Conservation (phyloP, 92 coral and sea anemone species). For the Porites evermanni region DNA sequence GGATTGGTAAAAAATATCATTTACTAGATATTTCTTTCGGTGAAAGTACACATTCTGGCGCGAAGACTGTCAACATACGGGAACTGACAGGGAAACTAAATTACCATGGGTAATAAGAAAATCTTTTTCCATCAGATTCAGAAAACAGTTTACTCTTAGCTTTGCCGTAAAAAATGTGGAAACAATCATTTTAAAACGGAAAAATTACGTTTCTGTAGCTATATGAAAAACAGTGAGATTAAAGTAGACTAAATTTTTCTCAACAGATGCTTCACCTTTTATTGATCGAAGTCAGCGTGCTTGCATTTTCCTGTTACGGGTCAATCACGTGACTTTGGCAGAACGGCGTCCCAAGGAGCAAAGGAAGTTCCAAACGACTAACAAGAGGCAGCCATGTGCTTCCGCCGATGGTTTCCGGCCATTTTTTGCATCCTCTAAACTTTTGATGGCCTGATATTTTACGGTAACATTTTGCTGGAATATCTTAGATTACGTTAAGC, state of each 20-base stretch:
- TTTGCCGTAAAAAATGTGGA: not conserved
- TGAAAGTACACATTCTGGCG: constrained; percentile 37
- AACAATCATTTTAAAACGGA: not conserved
- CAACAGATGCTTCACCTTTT: not conserved
- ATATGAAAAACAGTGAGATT: not conserved
- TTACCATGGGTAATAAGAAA: not conserved
- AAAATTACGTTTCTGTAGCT: too few species aligned
- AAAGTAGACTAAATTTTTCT: not conserved
- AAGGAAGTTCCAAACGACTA: constrained; percentile 83
- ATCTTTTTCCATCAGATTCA: not conserved
- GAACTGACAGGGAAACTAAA: constrained; percentile 41
- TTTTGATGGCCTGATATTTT: constrained; percentile 45
- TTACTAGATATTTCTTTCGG: not conserved
- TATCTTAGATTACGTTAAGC: constrained; percentile 1
- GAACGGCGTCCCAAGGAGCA: constrained; percentile 84
- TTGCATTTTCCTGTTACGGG: constrained; percentile 35
- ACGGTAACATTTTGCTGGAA: not conserved
- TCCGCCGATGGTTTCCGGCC: constrained; percentile 97
- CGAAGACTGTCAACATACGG: constrained; percentile 76
- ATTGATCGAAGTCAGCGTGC: not conserved
- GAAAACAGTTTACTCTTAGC: not conserved
- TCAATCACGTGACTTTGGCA: constrained; percentile 63
- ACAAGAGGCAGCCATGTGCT: constrained; percentile 90
- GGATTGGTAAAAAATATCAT: not conserved
- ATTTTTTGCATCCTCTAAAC: constrained; percentile 43